Percentiles rank a stretch among this genome's conserved stretches.
Evolutionary conservation across 2,113 vertebrate species (phyloP).

Genomic region (Amphiprion ocellaris): DNA sequence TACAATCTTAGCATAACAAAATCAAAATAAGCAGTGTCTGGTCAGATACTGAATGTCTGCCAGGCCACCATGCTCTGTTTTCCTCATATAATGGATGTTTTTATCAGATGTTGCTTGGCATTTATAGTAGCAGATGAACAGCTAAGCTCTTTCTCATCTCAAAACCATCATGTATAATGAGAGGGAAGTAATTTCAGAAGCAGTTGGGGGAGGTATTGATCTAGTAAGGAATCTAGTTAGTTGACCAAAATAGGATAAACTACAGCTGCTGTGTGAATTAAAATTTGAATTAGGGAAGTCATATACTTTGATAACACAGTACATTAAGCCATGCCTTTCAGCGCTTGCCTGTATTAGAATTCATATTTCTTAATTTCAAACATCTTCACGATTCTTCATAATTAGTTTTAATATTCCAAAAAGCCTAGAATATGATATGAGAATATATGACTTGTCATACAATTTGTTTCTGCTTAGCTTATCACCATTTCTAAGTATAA

Average conservation of each 20-base stretch:
- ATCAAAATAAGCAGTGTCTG: background rate
- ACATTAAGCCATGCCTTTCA: background rate
- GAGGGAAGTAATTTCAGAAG: conserved; percentile 10
- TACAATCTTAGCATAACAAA: background rate
- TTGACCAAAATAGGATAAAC: background rate
- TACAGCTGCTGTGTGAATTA: background rate
- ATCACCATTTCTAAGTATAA: background rate
- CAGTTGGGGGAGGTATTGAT: conserved; percentile 10
- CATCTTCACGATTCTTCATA: background rate
- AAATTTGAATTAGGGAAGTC: background rate
- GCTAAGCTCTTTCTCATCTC: conserved; percentile 5
- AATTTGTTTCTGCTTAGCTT: background rate
- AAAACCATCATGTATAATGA: background rate
- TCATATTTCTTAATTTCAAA: conserved; percentile 2
- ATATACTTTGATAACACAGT: background rate
- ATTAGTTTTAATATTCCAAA: background rate
- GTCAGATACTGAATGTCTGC: background rate
- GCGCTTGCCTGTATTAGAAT: background rate
- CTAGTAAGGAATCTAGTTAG: background rate
- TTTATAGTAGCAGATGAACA: conserved; percentile 11
- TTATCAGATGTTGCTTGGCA: conserved; percentile 7
- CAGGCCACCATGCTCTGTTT: background rate
- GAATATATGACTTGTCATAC: background rate
- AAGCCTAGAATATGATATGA: background rate
- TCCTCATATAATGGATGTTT: background rate